These are phyloP conservation scores for Urechis unicinctus DNA, from an alignment of 2,888 invertebrate species.

Conservation along the genomic window DNA sequence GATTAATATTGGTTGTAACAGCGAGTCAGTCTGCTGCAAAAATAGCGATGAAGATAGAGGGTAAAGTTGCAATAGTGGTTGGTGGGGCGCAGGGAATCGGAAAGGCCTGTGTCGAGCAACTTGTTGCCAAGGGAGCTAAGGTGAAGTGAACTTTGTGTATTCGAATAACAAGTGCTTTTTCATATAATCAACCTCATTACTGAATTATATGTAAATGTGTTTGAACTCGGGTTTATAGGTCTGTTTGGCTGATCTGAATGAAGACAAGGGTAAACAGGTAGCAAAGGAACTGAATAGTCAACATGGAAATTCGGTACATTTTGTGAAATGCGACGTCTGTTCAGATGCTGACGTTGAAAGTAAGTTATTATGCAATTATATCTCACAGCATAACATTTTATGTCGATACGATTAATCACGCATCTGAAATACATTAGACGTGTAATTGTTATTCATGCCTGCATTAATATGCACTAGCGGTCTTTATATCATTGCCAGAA, in stretches of 20 bases:
- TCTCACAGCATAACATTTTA: too few relatives aligned
- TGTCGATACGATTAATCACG: too few relatives aligned
- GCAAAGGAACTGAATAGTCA: too few relatives aligned
- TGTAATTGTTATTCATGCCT: too few relatives aligned
- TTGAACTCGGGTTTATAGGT: background rate
- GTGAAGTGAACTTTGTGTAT: background rate
- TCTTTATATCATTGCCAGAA: too few relatives aligned
- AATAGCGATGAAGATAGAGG: background rate
- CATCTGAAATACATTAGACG: too few relatives aligned
- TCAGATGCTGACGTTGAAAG: background rate
- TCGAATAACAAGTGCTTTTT: too few relatives aligned
- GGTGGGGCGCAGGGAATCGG: background rate
- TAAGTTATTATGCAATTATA: background rate
- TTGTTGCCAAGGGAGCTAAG: background rate
- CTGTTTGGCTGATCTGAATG: background rate
- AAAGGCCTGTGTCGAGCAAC: background rate
- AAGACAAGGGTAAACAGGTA: background rate
- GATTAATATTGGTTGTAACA: too few relatives aligned
- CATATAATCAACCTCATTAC: too few relatives aligned
- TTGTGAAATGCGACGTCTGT: background rate
- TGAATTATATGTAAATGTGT: background rate
- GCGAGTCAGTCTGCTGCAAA: too few relatives aligned
- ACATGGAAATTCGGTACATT: background rate
- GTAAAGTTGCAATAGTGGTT: background rate
- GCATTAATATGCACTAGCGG: too few relatives aligned